Evolutionary conservation across 2,113 vertebrate genomes (phyloP), one percentile per base, ranked within the genome.

Genomic region (Alethe diademata): DNA sequence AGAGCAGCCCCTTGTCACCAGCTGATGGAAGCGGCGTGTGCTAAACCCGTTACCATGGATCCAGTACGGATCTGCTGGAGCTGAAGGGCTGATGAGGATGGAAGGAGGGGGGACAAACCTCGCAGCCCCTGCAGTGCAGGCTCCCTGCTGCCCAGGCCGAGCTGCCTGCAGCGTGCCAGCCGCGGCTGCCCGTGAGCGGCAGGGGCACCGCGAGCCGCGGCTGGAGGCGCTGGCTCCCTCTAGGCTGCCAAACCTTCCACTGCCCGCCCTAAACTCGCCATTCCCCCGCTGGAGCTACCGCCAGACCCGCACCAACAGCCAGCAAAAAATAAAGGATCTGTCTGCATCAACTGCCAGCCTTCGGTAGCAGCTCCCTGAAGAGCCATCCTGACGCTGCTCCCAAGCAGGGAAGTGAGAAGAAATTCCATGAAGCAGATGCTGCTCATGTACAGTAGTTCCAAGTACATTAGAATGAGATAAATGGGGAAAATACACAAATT

Each of bases 21-120:
- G 96, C 94, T 93, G 97, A 96, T 56, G 38, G 95, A 97, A 94
- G 91, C 36, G 91, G 70, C 78, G 97, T 82, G 79, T 82, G 97
- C 93, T 93, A 97, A 97, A 90, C 86, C 95, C 56, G 97, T 98
- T 98, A 97, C 98, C 98, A 98, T 98, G 98, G 98, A 96, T 98
- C 97, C 97, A 50, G 92, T 51, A 91, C 40, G 93, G 94, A 92
- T 96, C 94, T 90, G 97, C 96, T 19, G 94, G 19, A 94, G 96
- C 92, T 65, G 95, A 91, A 95, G 62, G 62, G 96, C 89, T 86
- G 73, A 66, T 40, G 82, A 73, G 92, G 83, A 72, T 5, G 54
- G 94, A 95, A 65, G 33, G 96, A 91, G 84, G 9, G 2, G 92
- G 94, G 93, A 53, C 75, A 73, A 93, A 94, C 95, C 97, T 93